Evolutionary conservation across 2,113 vertebrate species (phyloP).

Genomic region (Pogona vitticeps): DNA sequence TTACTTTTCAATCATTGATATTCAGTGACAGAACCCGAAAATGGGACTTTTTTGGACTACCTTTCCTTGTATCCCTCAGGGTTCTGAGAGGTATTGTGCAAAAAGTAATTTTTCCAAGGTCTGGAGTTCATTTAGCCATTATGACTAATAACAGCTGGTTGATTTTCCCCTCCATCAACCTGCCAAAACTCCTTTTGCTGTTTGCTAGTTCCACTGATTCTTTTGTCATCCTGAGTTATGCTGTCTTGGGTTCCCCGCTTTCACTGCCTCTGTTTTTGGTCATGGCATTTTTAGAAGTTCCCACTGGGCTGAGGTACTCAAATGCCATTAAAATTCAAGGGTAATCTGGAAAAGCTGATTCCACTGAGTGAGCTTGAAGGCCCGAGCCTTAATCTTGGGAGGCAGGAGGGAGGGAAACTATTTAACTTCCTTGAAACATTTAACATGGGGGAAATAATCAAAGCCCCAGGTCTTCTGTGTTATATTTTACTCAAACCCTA

Average conservation of each 20-base stretch:
- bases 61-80: background rate
- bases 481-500: background rate
- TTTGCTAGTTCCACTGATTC: background rate
- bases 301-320: background rate
- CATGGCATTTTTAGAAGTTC: background rate
- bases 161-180: background rate
- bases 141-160: background rate
- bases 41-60: background rate
- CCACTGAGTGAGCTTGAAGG: background rate
- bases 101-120: background rate
- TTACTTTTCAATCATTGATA: background rate
- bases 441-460: constrained; percentile 17
- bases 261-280: background rate
- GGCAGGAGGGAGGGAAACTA: background rate
- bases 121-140: background rate
- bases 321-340: background rate
- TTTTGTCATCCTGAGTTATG: background rate
- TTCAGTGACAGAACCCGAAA: background rate
- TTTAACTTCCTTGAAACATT: constrained; percentile 4
- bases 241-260: background rate
- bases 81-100: background rate
- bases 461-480: background rate
- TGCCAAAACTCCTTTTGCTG: background rate
- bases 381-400: background rate
- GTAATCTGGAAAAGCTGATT: background rate